These are phyloP conservation scores for Ptiloglossa arizonensis DNA, from an alignment of 1,140 invertebrate species.

Conservation along the genomic window DNA sequence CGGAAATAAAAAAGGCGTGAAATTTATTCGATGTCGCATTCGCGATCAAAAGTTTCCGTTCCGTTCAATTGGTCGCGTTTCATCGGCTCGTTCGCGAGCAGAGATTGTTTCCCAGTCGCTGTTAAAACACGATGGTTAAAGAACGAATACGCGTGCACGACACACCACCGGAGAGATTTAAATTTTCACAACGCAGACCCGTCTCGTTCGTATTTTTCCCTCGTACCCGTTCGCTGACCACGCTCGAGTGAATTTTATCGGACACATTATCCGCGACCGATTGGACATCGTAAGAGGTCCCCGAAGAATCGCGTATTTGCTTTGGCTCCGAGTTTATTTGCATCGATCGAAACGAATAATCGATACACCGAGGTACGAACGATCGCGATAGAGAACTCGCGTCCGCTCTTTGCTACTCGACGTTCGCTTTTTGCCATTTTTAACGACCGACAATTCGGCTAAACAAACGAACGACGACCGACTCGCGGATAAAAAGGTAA, in stretches of 20 bases:
- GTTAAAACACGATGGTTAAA: not conserved
- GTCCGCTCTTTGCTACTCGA: too few relatives aligned
- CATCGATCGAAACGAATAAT: not conserved
- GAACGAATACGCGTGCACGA: not conserved
- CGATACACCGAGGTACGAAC: too few relatives aligned
- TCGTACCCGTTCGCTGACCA: not conserved
- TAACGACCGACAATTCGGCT: too few relatives aligned
- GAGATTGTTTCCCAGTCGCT: not conserved
- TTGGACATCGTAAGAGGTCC: not conserved
- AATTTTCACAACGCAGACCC: not conserved
- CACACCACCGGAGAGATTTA: not conserved
- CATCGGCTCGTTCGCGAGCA: not conserved
- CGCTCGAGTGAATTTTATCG: not conserved
- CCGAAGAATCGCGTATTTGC: not conserved
- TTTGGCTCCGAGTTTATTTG: not conserved
- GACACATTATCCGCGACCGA: not conserved
- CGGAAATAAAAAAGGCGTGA: not conserved
- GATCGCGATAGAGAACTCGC: too few relatives aligned
- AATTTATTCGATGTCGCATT: not conserved
- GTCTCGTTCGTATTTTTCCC: not conserved
- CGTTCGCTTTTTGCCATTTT: too few relatives aligned
- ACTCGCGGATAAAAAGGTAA: too few relatives aligned
- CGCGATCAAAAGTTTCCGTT: not conserved
- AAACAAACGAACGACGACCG: too few relatives aligned
- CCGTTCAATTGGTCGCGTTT: not conserved